These are phyloP conservation scores for Scophthalmus maximus DNA, from an alignment of 2,113 vertebrate species.

Conservation along the genomic window DNA sequence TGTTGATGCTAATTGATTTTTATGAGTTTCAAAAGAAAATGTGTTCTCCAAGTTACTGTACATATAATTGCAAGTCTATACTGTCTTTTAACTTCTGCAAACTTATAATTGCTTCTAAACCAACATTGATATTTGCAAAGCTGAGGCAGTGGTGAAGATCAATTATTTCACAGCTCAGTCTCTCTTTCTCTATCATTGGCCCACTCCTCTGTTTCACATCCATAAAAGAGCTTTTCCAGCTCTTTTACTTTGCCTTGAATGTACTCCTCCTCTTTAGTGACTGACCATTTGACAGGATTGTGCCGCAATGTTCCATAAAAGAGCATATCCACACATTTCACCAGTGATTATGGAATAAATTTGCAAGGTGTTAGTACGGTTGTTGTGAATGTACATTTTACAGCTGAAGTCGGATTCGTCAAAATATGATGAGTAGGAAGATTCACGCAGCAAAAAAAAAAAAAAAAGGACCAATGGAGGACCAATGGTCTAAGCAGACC, in stretches of 20 bases:
- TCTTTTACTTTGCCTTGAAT: background rate
- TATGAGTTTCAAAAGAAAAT: background rate
- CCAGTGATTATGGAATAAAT: too few relatives aligned
- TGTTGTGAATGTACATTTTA: too few relatives aligned
- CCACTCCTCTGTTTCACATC: conserved; percentile 18
- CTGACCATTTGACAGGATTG: background rate
- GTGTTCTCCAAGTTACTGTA: background rate
- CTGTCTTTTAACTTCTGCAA: background rate
- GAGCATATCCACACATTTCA: too few relatives aligned
- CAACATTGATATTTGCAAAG: too few relatives aligned
- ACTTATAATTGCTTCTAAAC: too few relatives aligned
- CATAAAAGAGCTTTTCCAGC: background rate
- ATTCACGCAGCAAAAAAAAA: too few relatives aligned
- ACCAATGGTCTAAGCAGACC: background rate
- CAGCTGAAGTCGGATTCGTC: too few relatives aligned
- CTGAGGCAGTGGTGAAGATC: too few relatives aligned
- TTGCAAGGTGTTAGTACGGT: too few relatives aligned
- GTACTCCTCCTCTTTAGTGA: background rate
- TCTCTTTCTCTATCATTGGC: conserved; percentile 17
- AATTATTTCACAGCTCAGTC: background rate
- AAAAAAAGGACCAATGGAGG: too few relatives aligned
- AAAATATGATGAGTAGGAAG: too few relatives aligned
- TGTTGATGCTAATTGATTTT: background rate
- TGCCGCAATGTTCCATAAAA: background rate
- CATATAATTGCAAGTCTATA: too few relatives aligned